Conservation (phyloP, 2,113 vertebrate genomes). For the Oryzias woworae region DNA sequence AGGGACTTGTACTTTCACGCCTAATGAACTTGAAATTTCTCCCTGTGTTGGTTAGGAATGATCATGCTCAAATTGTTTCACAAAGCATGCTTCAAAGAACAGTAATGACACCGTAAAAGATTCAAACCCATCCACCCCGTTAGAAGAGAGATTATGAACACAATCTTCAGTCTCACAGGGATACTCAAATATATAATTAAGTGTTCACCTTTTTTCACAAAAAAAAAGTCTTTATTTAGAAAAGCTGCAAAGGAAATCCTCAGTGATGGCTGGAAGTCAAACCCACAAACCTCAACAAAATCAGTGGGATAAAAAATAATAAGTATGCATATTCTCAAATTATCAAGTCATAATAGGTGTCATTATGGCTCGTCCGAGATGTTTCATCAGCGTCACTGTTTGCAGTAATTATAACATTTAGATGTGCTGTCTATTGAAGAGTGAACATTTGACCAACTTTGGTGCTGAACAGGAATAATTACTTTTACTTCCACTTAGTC, state of each 20-base stretch:
- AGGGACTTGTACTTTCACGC: slow-evolving; percentile 35
- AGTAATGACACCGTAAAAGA: slow-evolving; percentile 58
- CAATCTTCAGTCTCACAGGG: slow-evolving; percentile 32
- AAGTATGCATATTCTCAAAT: slow-evolving; percentile 29
- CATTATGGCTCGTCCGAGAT: slow-evolving; percentile 11
- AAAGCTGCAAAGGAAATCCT: slow-evolving; percentile 37
- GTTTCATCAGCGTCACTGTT: slow-evolving; percentile 32
- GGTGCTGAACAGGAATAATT: slow-evolving; percentile 71
- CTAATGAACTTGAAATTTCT: slow-evolving; percentile 47
- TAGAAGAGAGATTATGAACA: slow-evolving; percentile 45
- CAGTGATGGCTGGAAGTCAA: slow-evolving; percentile 12
- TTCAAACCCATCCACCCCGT: slow-evolving; percentile 45
- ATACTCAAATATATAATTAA: slow-evolving; percentile 65
- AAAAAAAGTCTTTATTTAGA: slow-evolving; percentile 59
- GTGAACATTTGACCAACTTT: slow-evolving; percentile 43
- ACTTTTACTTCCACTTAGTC: slow-evolving; percentile 50
- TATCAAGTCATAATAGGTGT: slow-evolving; percentile 25
- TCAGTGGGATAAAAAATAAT: slow-evolving; percentile 27
- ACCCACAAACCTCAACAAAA: slow-evolving; percentile 21
- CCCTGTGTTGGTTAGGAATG: slow-evolving; percentile 33
- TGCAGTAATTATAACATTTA: slow-evolving; percentile 41
- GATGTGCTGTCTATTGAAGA: slow-evolving; percentile 60
- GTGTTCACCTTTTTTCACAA: slow-evolving; percentile 55
- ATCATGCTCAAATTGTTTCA: slow-evolving; percentile 37
- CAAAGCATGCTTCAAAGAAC: slow-evolving; percentile 46